Base-by-base conservation (phyloP, 2,797 vertebrate species). In the Delichon dasypus region DNA sequence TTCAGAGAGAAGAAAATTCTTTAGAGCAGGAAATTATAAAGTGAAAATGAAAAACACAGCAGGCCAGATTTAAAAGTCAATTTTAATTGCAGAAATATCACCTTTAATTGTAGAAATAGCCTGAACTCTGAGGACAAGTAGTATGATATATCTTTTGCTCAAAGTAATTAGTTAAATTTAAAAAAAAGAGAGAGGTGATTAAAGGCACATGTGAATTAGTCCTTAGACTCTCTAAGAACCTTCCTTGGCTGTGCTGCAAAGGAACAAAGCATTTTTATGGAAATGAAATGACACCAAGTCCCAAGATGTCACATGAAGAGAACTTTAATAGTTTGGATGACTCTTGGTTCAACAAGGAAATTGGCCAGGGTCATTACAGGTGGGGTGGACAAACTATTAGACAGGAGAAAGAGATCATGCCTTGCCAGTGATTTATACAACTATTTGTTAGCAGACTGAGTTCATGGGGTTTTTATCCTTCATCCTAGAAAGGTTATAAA, bases 41-140 rank as follows among this genome's bases (percentile, higher is more conserved):
- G 34, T 73, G 38, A 89, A 92, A 94, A 88, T 51, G 5, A 87
- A 60, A 89, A 90, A 50, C 18, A 85, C 13, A 34, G 14, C 40
- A 73, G 26, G 16, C 5, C 36, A 87, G 54, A 29, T 75, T 89
- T 88, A 75, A 86, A 91, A 79, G 74, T 61, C 65, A 86, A 27
- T 82, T 79, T 91, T 89, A 86, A 89, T 75, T 90, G 45, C 44
- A 88, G 40, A 93, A 83, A 78, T 80, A 78, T 38, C 3, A 81
- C 72, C 32, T 78, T 93, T 94, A 90, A 88, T 82, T 91, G 73
- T 64, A 86, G 51, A 94, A 94, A 80, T 62, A 92, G 42, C 53
- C 21, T 93, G 80, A 92, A 94, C 36, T 91, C 48, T 85, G 51
- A 94, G 58, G 67, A 88, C 3, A 2, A 68, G 72, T 76, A 83